phyloP scores from a whole-genome alignment of 1,140 invertebrate genomes.

The Pantala flavescens region DNA sequence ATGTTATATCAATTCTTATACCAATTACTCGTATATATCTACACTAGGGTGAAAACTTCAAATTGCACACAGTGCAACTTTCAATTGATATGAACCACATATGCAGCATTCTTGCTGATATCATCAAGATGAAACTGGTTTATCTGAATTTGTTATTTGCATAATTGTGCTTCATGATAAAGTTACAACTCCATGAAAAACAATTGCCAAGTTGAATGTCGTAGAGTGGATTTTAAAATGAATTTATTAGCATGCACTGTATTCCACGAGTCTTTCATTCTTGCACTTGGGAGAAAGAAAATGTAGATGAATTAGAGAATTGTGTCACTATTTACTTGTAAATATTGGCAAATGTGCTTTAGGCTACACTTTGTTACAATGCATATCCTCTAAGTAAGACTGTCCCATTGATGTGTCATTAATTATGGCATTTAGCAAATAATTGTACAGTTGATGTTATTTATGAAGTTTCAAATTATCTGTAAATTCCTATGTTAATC shows the following conservation, averaged over 20 bases:
- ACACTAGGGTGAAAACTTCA: too few relatives aligned
- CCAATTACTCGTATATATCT: not conserved
- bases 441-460: not conserved
- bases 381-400: not conserved
- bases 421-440: not conserved
- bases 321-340: not conserved
- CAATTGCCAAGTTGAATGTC: not conserved
- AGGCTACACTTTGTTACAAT: constrained; percentile 2
- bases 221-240: not conserved
- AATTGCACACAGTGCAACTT: too few relatives aligned
- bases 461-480: not conserved
- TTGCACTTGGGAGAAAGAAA: not conserved
- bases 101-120: too few relatives aligned
- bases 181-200: not conserved
- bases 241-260: not conserved
- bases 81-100: too few relatives aligned
- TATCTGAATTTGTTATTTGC: not conserved
- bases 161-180: not conserved
- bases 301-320: not conserved
- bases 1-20: not conserved
- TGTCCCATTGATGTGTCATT: not conserved
- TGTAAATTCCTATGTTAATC: not conserved
- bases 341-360: constrained; percentile 7
- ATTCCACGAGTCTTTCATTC: not conserved
- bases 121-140: not conserved